These are phyloP conservation scores for Apodemia mormo DNA, from an alignment of 2,888 invertebrate species.

Conservation along the genomic window DNA sequence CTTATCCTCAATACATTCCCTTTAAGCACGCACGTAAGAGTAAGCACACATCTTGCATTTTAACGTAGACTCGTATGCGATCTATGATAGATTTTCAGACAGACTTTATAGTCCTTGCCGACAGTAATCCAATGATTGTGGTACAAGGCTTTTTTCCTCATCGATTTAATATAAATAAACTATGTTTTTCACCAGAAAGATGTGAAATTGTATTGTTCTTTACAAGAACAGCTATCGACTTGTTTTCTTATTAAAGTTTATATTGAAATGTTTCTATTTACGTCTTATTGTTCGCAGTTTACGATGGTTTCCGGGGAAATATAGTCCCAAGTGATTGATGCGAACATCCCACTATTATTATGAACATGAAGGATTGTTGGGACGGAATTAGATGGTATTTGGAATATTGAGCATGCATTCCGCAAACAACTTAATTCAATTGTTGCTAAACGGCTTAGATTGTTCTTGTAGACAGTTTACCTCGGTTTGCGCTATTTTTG, in stretches of 20 bases:
- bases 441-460: background rate
- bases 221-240: background rate
- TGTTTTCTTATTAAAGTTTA: background rate
- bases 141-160: too few relatives aligned
- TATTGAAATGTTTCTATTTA: slow-evolving; percentile 5
- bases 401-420: background rate
- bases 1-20: too few relatives aligned
- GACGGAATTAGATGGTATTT: background rate
- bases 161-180: too few relatives aligned
- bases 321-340: slow-evolving; percentile 6
- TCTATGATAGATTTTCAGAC: too few relatives aligned
- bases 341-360: slow-evolving; percentile 1
- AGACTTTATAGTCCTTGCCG: too few relatives aligned
- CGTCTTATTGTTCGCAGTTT: slow-evolving; percentile 8
- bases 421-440: background rate
- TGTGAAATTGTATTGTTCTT: background rate
- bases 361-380: slow-evolving; percentile 2
- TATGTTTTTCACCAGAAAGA: background rate
- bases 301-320: slow-evolving; percentile 12
- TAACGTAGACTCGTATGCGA: too few relatives aligned
- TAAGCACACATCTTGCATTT: too few relatives aligned
- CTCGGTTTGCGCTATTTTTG: too few relatives aligned
- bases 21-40: too few relatives aligned
- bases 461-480: too few relatives aligned
- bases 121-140: too few relatives aligned